Evolutionary conservation across 2,797 vertebrate species (phyloP).

Genomic region (Scomberomorus guttatus): DNA sequence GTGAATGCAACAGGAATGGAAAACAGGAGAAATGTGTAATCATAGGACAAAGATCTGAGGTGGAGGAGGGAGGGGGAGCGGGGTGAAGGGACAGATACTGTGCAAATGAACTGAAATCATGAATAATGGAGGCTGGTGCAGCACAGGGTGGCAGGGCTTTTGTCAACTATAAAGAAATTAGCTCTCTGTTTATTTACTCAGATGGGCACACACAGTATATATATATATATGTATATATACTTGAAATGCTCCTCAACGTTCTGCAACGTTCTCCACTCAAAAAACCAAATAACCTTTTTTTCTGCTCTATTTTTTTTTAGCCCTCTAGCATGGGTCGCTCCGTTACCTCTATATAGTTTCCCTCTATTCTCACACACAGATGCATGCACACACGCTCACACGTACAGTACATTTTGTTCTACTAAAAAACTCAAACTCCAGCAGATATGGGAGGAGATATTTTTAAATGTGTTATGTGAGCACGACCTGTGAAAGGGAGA

Average conservation of each 20-base stretch:
- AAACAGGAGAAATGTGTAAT: constrained; percentile 46
- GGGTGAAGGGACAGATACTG: constrained; percentile 8
- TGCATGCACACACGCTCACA: background rate
- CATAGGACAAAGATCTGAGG: constrained; percentile 32
- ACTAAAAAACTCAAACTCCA: constrained; percentile 32
- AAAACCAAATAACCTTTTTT: constrained; percentile 19
- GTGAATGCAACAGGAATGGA: constrained; percentile 40
- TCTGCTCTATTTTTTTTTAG: constrained; percentile 12
- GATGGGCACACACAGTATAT: background rate
- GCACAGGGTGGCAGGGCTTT: constrained; percentile 20
- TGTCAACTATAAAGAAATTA: constrained; percentile 10
- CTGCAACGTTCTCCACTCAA: background rate
- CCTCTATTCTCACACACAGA: background rate
- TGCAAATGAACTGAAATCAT: constrained; percentile 24
- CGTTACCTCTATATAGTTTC: constrained; percentile 15
- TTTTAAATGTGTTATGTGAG: constrained; percentile 58
- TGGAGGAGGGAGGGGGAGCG: constrained; percentile 22
- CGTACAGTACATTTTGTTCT: constrained; percentile 36
- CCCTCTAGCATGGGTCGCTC: constrained; percentile 1
- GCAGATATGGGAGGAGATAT: constrained; percentile 44
- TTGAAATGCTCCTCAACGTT: background rate
- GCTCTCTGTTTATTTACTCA: background rate
- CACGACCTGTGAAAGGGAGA: constrained; percentile 40
- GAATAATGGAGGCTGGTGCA: constrained; percentile 49
- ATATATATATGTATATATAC: background rate